Conservation (phyloP, 2,797 vertebrate genomes). For the Nannoperca australis region DNA sequence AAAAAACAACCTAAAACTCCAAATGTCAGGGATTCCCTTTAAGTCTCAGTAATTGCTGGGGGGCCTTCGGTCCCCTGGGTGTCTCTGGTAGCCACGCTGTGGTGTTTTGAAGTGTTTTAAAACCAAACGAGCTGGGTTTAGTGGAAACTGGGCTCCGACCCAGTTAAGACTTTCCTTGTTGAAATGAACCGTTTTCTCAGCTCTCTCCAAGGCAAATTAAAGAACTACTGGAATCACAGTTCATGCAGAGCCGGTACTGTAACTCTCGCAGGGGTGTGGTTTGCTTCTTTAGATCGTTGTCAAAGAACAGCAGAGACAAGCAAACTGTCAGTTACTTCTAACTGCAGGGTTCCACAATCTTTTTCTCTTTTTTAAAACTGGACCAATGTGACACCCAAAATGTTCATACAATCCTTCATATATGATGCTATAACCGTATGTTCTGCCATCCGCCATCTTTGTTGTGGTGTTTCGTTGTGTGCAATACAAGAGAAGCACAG, state of each 20-base stretch:
- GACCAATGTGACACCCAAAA: slow-evolving; percentile 22
- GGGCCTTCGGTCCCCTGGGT: slow-evolving; percentile 20
- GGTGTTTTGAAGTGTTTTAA: slow-evolving; percentile 42
- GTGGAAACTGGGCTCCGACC: slow-evolving; percentile 38
- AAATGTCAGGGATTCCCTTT: slow-evolving; percentile 32
- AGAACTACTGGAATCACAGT: slow-evolving; percentile 40
- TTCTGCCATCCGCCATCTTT: slow-evolving; percentile 69
- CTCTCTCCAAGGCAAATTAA: slow-evolving; percentile 39
- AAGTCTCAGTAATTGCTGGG: slow-evolving; percentile 30
- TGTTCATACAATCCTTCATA: slow-evolving; percentile 17
- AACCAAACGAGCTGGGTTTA: slow-evolving; percentile 18
- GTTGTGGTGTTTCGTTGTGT: slow-evolving; percentile 91
- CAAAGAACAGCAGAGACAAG: slow-evolving; percentile 4
- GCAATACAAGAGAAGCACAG: slow-evolving; percentile 87
- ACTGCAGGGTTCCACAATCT: not conserved
- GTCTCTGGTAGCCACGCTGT: slow-evolving; percentile 29
- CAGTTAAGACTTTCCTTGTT: slow-evolving; percentile 47
- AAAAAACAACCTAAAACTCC: slow-evolving; percentile 15
- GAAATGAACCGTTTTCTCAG: slow-evolving; percentile 29
- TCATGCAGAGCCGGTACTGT: slow-evolving; percentile 40
- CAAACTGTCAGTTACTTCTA: slow-evolving; percentile 9
- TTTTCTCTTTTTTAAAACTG: slow-evolving; percentile 11
- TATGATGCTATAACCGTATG: slow-evolving; percentile 43
- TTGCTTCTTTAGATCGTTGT: slow-evolving; percentile 21
- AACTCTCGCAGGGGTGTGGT: slow-evolving; percentile 21